phyloP scores from a whole-genome alignment of 1,140 invertebrate species.

The Heterodera carotae region DNA sequence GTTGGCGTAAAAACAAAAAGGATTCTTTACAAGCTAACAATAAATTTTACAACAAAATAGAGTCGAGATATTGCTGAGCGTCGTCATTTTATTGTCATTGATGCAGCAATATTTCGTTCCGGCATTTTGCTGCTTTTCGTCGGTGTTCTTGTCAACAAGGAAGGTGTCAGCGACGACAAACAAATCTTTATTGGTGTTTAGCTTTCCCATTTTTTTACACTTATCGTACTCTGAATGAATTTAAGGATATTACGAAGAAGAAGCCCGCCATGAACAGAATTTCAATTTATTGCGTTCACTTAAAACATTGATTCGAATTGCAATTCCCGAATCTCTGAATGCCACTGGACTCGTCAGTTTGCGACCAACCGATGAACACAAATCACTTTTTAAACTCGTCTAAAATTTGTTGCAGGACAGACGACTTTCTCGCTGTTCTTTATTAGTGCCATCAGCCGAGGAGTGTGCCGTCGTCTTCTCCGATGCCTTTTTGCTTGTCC shows the following conservation, averaged over 20 bases:
- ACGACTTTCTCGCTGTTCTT: slow-evolving; percentile 3
- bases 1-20: too few relatives aligned
- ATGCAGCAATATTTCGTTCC: slow-evolving; percentile 7
- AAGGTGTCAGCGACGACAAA: not conserved
- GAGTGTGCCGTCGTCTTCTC: slow-evolving; percentile 26
- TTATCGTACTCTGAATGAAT: not conserved
- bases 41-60: slow-evolving; percentile 1
- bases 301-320: not conserved
- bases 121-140: slow-evolving; percentile 25
- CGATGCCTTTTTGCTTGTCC: slow-evolving; percentile 24
- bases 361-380: not conserved
- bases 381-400: not conserved
- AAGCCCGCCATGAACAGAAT: not conserved
- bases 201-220: not conserved
- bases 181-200: slow-evolving; percentile 24
- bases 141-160: not conserved
- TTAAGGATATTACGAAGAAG: slow-evolving; percentile 25
- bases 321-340: slow-evolving; percentile 22
- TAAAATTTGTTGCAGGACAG: too few relatives aligned
- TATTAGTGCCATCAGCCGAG: slow-evolving; percentile 17
- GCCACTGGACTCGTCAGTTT: slow-evolving; percentile 5
- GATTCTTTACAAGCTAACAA: too few relatives aligned
- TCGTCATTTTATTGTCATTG: slow-evolving; percentile 21
- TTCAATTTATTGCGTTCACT: slow-evolving; percentile 3
- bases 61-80: slow-evolving; percentile 1